Evolutionary conservation across 2,113 vertebrate species (phyloP).

Genomic region (Gymnogyps californianus): DNA sequence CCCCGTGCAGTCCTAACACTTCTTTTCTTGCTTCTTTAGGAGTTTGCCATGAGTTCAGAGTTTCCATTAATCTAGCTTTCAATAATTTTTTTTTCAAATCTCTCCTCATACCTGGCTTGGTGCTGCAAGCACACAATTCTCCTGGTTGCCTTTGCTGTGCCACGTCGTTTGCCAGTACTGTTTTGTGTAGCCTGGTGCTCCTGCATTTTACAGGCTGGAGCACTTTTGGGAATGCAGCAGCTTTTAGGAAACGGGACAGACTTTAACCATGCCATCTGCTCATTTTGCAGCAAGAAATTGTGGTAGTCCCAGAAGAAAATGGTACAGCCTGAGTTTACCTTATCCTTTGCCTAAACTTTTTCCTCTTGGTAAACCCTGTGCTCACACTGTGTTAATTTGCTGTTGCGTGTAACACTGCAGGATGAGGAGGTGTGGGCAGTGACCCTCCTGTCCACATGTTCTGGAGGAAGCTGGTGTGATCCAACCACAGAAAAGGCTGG

Average conservation of each 20-base stretch:
- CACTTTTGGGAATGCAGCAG: neutral
- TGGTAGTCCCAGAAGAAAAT: too few species aligned
- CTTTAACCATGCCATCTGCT: neutral
- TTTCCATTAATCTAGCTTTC: neutral
- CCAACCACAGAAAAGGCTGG: accelerated
- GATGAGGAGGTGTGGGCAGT: accelerated
- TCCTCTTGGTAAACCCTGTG: accelerated
- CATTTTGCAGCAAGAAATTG: neutral
- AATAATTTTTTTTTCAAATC: neutral
- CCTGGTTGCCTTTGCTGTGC: neutral
- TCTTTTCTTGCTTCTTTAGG: neutral
- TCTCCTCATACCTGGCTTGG: neutral
- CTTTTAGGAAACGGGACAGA: neutral
- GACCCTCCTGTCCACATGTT: accelerated
- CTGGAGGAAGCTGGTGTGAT: neutral
- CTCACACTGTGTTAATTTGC: accelerated
- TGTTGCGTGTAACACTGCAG: accelerated
- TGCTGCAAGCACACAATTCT: neutral
- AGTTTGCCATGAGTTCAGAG: neutral
- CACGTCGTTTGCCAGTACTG: accelerated
- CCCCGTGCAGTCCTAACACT: neutral
- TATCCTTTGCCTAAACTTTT: neutral
- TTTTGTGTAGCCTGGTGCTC: neutral
- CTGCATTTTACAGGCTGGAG: neutral
- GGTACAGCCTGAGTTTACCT: neutral